Evolutionary conservation across 2,888 invertebrate genomes (phyloP).

Genomic region (Rugalucina vietnamica): DNA sequence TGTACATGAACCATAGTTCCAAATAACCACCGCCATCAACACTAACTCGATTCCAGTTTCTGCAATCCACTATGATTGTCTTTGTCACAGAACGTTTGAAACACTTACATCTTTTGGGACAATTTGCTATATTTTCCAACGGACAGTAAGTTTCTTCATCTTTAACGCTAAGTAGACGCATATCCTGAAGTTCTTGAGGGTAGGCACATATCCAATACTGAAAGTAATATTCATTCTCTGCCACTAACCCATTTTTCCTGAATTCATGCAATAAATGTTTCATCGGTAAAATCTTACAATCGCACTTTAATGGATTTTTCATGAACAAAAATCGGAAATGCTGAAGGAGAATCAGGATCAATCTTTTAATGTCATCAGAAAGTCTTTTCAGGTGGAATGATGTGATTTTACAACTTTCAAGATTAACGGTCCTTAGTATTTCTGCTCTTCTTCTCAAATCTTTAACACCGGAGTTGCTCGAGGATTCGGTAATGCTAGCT

Average conservation of each 20-base stretch:
- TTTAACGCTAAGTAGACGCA: constrained; percentile 38
- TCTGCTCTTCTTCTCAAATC: constrained; percentile 11
- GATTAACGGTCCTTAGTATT: constrained; percentile 25
- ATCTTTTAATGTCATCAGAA: not conserved
- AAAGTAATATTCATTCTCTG: constrained; percentile 54
- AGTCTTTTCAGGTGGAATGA: not conserved
- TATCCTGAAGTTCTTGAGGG: constrained; percentile 47
- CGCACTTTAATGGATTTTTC: constrained; percentile 47
- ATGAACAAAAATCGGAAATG: constrained; percentile 18
- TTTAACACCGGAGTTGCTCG: constrained; percentile 20
- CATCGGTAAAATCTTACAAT: constrained; percentile 51
- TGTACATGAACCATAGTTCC: constrained; percentile 64
- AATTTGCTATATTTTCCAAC: constrained; percentile 4
- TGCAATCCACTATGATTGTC: constrained; percentile 61
- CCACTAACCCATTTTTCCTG: constrained; percentile 14
- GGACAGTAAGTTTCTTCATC: constrained; percentile 33
- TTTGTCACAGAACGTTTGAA: constrained; percentile 35
- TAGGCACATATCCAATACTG: constrained; percentile 54
- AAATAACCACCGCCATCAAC: constrained; percentile 46
- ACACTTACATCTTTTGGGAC: constrained; percentile 59
- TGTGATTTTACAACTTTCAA: not conserved
- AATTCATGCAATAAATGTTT: constrained; percentile 19
- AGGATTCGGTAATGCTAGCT: constrained; percentile 25
- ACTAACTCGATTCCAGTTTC: constrained; percentile 9
- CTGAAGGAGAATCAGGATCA: not conserved